phyloP scores from a whole-genome alignment of 2,888 invertebrate species.

The Rhagium mordax region DNA sequence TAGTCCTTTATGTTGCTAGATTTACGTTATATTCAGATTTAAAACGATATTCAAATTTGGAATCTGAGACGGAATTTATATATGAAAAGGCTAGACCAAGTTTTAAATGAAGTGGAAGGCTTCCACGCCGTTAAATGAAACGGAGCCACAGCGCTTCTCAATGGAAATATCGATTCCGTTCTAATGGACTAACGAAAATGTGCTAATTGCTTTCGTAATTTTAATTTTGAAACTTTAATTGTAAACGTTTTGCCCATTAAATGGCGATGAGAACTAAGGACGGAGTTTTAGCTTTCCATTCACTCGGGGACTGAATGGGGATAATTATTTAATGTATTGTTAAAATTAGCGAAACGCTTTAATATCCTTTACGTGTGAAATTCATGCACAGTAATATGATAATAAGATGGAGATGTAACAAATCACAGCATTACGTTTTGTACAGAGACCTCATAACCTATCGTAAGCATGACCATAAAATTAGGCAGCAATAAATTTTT shows the following conservation, averaged over 20 bases:
- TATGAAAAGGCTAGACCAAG: background rate
- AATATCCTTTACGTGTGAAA: too few relatives aligned
- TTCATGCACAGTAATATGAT: too few relatives aligned
- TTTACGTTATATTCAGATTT: conserved; percentile 2
- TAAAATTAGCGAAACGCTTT: background rate
- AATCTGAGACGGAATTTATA: background rate
- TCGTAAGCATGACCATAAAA: too few relatives aligned
- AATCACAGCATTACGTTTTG: too few relatives aligned
- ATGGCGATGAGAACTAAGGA: background rate
- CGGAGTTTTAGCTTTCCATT: background rate
- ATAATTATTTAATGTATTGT: background rate
- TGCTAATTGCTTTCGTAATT: conserved; percentile 10
- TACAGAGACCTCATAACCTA: too few relatives aligned
- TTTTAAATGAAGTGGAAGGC: conserved; percentile 3
- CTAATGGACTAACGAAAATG: conserved; percentile 11
- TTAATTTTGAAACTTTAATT: conserved; percentile 3
- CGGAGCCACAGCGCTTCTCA: background rate
- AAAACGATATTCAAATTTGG: background rate
- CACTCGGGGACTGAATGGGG: background rate
- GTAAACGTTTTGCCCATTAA: background rate
- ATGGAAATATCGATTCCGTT: conserved; percentile 17
- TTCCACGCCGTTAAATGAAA: background rate
- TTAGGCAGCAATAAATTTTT: too few relatives aligned
- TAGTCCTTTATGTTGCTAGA: background rate
- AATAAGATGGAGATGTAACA: too few relatives aligned